These are phyloP conservation scores for Caenorhabditis briggsae DNA, from an alignment of 1,140 invertebrate species.

Conservation along the genomic window DNA sequence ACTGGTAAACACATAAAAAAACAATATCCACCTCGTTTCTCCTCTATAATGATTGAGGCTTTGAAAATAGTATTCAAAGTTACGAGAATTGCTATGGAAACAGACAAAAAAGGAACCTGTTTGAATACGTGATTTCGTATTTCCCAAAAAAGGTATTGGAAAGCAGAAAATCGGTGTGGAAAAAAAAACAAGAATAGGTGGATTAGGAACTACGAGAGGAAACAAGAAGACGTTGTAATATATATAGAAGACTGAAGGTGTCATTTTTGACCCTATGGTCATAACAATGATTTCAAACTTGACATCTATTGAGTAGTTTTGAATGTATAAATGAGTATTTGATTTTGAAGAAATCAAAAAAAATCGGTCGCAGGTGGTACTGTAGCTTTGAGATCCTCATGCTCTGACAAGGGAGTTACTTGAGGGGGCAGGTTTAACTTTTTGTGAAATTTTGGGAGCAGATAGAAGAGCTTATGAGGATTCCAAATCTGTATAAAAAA, in stretches of 20 bases:
- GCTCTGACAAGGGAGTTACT: too few species aligned
- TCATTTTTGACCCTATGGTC: slow-evolving; percentile 7
- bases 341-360: too few species aligned
- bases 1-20: neutral
- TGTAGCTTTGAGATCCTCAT: too few species aligned
- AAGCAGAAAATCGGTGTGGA: slow-evolving; percentile 45
- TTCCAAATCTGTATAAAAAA: too few species aligned
- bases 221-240: neutral
- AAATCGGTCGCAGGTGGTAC: too few species aligned
- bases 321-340: too few species aligned
- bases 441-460: too few species aligned
- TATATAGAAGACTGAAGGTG: neutral
- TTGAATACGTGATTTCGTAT: slow-evolving; percentile 46
- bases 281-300: neutral
- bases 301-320: too few species aligned
- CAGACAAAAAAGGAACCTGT: neutral
- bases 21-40: neutral
- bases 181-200: slow-evolving; percentile 29
- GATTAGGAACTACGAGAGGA: neutral
- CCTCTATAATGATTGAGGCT: slow-evolving; percentile 44
- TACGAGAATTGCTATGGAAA: neutral
- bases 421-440: too few species aligned
- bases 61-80: neutral
- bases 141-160: slow-evolving; percentile 28
- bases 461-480: too few species aligned